Conservation (phyloP, 2,888 invertebrate species). For the Lasioglossum pauxillum region DNA sequence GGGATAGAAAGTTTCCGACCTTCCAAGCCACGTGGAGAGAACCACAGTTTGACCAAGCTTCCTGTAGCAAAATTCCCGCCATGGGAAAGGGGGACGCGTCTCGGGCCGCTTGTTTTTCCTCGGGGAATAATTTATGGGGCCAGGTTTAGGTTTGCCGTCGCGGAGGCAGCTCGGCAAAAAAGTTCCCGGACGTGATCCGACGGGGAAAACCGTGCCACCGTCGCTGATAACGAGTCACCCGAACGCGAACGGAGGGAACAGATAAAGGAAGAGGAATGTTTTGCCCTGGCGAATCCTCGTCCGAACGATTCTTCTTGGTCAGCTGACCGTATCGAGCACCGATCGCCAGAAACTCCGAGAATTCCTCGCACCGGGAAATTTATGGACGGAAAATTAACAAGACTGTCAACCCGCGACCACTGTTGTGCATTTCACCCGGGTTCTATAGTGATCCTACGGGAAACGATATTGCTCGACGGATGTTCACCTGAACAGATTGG, state of each 20-base stretch:
- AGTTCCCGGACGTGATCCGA: slow-evolving; percentile 29
- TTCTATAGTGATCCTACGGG: background rate
- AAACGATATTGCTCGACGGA: background rate
- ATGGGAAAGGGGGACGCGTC: slow-evolving; percentile 19
- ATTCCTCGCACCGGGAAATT: background rate
- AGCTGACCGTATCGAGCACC: slow-evolving; percentile 8
- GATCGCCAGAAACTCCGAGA: slow-evolving; percentile 8
- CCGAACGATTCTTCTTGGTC: slow-evolving; percentile 5
- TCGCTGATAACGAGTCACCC: slow-evolving; percentile 33
- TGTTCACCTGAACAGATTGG: background rate
- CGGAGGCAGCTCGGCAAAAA: slow-evolving; percentile 16
- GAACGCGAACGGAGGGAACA: background rate
- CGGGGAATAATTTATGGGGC: slow-evolving; percentile 37
- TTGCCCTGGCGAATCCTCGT: background rate
- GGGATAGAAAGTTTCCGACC: no score
- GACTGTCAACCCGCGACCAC: background rate
- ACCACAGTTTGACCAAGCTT: background rate
- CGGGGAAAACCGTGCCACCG: slow-evolving; percentile 17
- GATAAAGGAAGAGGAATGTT: slow-evolving; percentile 45
- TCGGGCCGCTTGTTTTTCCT: slow-evolving; percentile 34
- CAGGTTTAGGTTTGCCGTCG: slow-evolving; percentile 3
- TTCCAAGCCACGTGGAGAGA: background rate
- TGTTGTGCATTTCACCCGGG: background rate
- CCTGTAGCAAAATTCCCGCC: slow-evolving; percentile 33
- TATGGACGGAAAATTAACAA: slow-evolving; percentile 12